A percentile compares a stretch with the other conserved stretches of the same genome.
These are phyloP conservation scores for Dynastes tityus DNA, from an alignment of 2,888 invertebrate genomes.

Conservation along the genomic window DNA sequence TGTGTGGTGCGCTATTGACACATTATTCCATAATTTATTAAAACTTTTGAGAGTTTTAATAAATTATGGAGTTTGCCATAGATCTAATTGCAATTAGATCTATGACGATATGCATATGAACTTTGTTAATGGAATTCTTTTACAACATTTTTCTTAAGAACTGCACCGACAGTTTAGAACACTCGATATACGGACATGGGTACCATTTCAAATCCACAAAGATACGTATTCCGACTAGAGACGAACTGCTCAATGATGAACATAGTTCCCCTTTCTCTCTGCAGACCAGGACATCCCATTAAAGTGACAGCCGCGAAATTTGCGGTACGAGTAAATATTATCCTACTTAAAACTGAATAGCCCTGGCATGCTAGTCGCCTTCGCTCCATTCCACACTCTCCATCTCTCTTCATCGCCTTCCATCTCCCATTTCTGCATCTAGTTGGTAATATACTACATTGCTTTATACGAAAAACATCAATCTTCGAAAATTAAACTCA, in stretches of 20 bases:
- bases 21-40: too few species aligned
- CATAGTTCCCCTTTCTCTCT: neutral
- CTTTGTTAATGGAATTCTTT: too few species aligned
- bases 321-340: slow-evolving; percentile 44
- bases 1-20: too few species aligned
- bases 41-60: too few species aligned
- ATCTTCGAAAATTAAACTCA: slow-evolving; percentile 33
- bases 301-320: slow-evolving; percentile 39
- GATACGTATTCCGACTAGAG: too few species aligned
- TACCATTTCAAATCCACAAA: too few species aligned
- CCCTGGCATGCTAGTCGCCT: neutral
- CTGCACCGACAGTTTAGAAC: too few species aligned
- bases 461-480: slow-evolving; percentile 24
- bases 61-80: too few species aligned
- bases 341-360: slow-evolving; percentile 31
- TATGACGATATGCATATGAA: too few species aligned
- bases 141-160: too few species aligned
- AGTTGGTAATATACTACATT: neutral
- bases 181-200: too few species aligned
- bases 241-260: neutral
- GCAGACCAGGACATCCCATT: neutral
- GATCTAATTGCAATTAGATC: too few species aligned
- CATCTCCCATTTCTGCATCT: neutral
- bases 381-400: neutral
- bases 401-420: neutral